Evolutionary conservation across 37 sponge, comb jelly and placozoan genomes (phyloP), one percentile per base, ranked within the genome.

Genomic region (Lycopodina hypogea): DNA sequence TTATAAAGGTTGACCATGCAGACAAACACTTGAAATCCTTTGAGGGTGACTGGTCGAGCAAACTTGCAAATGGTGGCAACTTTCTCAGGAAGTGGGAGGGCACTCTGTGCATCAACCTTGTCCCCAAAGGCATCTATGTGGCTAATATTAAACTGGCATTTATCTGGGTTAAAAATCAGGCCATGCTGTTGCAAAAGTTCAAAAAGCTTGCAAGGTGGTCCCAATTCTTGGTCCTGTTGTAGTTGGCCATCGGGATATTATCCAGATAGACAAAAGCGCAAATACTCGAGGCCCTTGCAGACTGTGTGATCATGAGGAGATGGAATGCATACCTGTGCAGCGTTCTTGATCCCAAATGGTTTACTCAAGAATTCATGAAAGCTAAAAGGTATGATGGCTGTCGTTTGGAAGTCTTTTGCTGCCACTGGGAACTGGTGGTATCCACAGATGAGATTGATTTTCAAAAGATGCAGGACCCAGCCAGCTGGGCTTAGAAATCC

Each of bases 371-470:
- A 65, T 11, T 65, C 66, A 15, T 32, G 30, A 2, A 65, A 12
- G 11, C 66, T 34, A 32, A 65, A 65, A 30, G 66, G 66, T 32
- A 32, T 65, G 66, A 60, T 24, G 50, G 78, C 78, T 0, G 69
- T 79, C 56, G 50, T 79, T 51, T 68, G 79, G 28, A 79, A 40
- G 55, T 79, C 79, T 52, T 41, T 56, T 24, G 0, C 69, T 26
- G 69, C 69, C 35, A 82, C 68, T 8, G 83, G 83, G 7, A 82
- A 74, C 39, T 82, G 67, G 55, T 79, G 55, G 78, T 79, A 65
- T 1, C 38, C 79, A 48, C 35, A 9, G 3, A 65, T 12, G 1
- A 56, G 77, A 52, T 70, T 77, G 8, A 76, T 12, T 26, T 69
- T 82, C 21, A 67, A 22, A 82, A 82, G 55, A 74, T 59, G 9